Conservation (phyloP, 2,113 vertebrate genomes). For the Ammospiza nelsoni region DNA sequence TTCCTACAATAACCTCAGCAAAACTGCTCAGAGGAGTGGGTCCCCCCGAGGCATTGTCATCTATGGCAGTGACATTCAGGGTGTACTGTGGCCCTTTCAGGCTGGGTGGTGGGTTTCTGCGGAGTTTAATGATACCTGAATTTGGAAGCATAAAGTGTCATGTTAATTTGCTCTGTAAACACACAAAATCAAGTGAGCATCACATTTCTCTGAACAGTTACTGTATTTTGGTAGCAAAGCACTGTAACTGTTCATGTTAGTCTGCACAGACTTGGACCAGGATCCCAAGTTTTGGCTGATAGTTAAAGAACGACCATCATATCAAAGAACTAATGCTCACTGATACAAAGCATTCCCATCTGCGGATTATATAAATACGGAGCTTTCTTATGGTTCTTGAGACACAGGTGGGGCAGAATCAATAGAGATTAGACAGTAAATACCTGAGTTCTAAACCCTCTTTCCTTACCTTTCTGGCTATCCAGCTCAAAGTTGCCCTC, state of each 20-base stretch:
- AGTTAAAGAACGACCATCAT: neutral
- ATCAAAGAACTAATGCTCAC: neutral
- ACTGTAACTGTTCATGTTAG: neutral
- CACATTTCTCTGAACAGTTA: neutral
- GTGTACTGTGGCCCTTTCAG: slow-evolving; percentile 81
- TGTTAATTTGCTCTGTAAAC: neutral
- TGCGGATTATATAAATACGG: neutral
- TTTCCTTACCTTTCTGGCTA: slow-evolving; percentile 83
- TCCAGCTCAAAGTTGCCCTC: slow-evolving; percentile 90
- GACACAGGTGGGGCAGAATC: neutral
- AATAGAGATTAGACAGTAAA: neutral
- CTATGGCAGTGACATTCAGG: slow-evolving; percentile 86
- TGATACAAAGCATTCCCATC: neutral
- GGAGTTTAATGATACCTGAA: slow-evolving; percentile 86
- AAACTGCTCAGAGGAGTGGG: slow-evolving; percentile 83
- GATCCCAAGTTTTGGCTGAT: neutral
- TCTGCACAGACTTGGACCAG: neutral
- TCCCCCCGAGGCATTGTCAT: slow-evolving; percentile 86
- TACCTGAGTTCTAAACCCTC: neutral
- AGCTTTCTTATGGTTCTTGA: neutral
- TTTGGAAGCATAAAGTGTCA: neutral
- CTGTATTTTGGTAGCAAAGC: neutral
- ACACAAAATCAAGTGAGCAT: neutral
- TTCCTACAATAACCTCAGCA: slow-evolving; percentile 85
- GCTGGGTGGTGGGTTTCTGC: slow-evolving; percentile 79